Base-by-base conservation (phyloP, 2,113 vertebrate genomes). In the Gorsachius goisagi region DNA sequence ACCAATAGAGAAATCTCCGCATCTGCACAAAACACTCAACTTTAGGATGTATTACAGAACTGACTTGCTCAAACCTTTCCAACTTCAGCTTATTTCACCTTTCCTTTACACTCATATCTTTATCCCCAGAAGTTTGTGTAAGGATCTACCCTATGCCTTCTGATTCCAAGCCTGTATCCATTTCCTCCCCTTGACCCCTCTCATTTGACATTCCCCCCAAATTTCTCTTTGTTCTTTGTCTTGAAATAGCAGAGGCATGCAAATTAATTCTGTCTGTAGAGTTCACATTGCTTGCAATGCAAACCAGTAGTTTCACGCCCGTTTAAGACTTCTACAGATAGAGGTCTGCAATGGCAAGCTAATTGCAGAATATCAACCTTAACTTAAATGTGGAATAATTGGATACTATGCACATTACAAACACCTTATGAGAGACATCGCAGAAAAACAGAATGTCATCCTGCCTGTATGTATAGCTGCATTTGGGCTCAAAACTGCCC, bases 401-500 rank as follows among this genome's bases (percentile, higher is more conserved):
- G 45, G 47, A 10, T 5, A 22, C 7, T 1, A 44, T 33, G 26
- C 47, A 52, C 2, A 5, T 20, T 60, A 67, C 18, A 28, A 53
- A 45, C 35, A 18, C 44, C 9, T 35, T 13, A 26, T 1, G 13
- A 77, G 22, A 49, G 21, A 15, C 41, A 19, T 1, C 5, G 11
- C 32, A 35, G 28, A n/a, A 56, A 33, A 73, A 1, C 62, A 62
- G 17, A 45, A 24, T 39, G 13, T 44, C 24, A 33, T 17, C 50
- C 75, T 17, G 32, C 10, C n/a, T 0, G 20, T 5, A 32, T 0
- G 0, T 10, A 35, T 1, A 11, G 45, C 69, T n/a, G 28, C 62
- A 15, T 30, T 30, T 9, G 23, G n/a, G 24, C 32, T 28, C 3
- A 39, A 59, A 53, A 9, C 12, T 33, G 15, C 12, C 9, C 41